Evolutionary conservation across 2,888 invertebrate species (phyloP).

Genomic region (Netelia virgata): DNA sequence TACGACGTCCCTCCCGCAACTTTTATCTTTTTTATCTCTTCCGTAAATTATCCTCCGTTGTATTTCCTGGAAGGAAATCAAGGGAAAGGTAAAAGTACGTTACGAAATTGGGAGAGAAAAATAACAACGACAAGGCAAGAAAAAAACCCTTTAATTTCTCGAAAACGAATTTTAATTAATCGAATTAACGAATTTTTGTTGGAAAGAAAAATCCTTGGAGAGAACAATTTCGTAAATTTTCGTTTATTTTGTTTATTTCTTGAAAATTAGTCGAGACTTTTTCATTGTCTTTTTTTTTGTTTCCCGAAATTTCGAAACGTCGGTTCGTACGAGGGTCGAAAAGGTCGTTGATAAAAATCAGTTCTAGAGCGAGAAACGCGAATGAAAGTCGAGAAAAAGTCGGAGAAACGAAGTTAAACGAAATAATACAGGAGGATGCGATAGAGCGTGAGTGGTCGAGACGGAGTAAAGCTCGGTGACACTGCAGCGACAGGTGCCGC

Average conservation of each 20-base stretch:
- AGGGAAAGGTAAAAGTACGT: not conserved
- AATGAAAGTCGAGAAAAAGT: not conserved
- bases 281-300: not conserved
- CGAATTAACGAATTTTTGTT: too few relatives aligned
- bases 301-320: not conserved
- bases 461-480: constrained; percentile 53
- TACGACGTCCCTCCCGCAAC: not conserved
- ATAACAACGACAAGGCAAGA: not conserved
- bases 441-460: constrained; percentile 45
- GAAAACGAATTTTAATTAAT: not conserved
- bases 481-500: constrained; percentile 45
- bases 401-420: constrained; percentile 1
- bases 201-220: too few relatives aligned
- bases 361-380: not conserved
- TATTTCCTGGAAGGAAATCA: not conserved
- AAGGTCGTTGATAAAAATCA: not conserved
- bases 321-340: not conserved
- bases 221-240: too few relatives aligned
- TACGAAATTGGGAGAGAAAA: not conserved
- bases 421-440: constrained; percentile 40
- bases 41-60: not conserved
- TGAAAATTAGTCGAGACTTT: not conserved
- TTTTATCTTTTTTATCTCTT: not conserved
- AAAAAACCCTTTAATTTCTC: not conserved
- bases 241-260: not conserved